Percentiles rank a stretch among this genome's conserved stretches.
phyloP scores from a whole-genome alignment of 2,113 vertebrate genomes.

The Lagenorhynchus albirostris region DNA sequence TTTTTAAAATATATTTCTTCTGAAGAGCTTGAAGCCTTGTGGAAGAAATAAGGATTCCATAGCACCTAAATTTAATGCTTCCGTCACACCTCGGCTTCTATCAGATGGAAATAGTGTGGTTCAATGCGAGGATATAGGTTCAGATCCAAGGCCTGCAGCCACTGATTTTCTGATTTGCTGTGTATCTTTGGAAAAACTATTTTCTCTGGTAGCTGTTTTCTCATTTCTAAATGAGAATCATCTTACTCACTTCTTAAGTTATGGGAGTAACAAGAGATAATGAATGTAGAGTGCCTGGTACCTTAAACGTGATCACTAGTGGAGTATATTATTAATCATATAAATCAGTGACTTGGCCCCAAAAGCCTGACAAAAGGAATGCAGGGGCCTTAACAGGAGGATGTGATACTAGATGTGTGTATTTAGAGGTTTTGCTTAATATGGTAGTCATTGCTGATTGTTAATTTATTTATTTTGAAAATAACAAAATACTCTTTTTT shows the following conservation, averaged over 20 bases:
- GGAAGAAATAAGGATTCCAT: neutral
- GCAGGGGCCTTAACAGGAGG: neutral
- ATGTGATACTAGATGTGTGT: neutral
- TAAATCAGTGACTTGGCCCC: neutral
- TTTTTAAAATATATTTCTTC: neutral
- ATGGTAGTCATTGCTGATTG: neutral
- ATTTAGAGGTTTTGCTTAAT: neutral
- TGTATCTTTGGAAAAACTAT: neutral
- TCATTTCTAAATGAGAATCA: constrained; percentile 21
- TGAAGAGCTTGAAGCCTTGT: neutral
- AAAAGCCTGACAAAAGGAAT: neutral
- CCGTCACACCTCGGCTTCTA: neutral
- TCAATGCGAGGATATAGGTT: neutral
- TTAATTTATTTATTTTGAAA: neutral
- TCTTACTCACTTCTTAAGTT: neutral
- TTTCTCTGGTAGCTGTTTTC: neutral
- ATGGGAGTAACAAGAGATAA: neutral
- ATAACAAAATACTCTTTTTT: neutral
- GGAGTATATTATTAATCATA: neutral
- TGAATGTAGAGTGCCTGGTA: neutral
- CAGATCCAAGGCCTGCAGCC: neutral
- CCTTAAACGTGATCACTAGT: neutral
- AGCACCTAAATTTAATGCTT: neutral
- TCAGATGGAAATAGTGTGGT: neutral
- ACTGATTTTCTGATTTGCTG: neutral